phyloP scores from a whole-genome alignment of 30 jellyfish, hydroid and myxozoan species.

The Hydra vulgaris region DNA sequence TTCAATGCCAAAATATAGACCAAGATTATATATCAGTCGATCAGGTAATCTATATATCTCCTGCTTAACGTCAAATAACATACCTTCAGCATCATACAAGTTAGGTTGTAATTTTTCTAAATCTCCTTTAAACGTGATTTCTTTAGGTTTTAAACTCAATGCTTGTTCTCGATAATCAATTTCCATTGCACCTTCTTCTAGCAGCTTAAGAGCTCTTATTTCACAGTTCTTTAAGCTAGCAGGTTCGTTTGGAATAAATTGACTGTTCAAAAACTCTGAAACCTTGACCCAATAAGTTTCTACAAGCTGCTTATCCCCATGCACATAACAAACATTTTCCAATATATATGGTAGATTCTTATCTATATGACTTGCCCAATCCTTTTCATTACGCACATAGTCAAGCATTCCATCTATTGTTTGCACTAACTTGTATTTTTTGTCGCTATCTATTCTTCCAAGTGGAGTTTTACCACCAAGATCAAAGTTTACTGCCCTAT shows the following conservation, averaged over 20 bases:
- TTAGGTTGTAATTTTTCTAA: neutral
- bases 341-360: neutral
- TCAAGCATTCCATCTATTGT: neutral
- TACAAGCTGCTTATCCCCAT: neutral
- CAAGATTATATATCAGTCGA: neutral
- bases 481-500: neutral
- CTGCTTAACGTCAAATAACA: neutral
- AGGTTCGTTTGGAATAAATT: too few relatives aligned
- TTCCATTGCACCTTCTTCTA: neutral
- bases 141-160: neutral
- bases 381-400: neutral
- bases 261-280: neutral
- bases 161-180: neutral
- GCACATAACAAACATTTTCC: neutral
- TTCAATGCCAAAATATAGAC: neutral
- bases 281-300: too few relatives aligned
- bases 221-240: too few relatives aligned
- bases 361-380: neutral
- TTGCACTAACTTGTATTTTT: neutral
- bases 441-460: neutral
- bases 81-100: neutral
- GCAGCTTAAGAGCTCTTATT: neutral
- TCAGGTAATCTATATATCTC: neutral
- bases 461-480: neutral
- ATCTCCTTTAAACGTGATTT: neutral